These are phyloP conservation scores for Plagiodera versicolora DNA, from an alignment of 2,888 invertebrate genomes.

Conservation along the genomic window DNA sequence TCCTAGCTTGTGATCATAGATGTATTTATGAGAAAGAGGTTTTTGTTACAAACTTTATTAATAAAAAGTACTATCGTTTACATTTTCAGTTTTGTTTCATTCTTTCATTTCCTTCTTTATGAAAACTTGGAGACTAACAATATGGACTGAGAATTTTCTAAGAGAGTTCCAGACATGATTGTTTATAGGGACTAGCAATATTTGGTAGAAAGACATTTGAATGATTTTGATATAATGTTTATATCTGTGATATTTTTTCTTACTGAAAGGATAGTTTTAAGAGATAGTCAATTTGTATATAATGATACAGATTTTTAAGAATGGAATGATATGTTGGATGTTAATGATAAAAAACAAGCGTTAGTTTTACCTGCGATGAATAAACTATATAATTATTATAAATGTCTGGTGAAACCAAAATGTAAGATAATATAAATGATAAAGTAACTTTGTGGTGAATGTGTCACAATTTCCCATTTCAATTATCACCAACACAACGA, in stretches of 20 bases:
- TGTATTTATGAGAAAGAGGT: conserved; percentile 50
- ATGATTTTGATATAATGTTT: conserved; percentile 39
- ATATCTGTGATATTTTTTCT: conserved; percentile 55
- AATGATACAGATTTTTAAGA: conserved; percentile 33
- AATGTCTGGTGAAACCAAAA: conserved; percentile 17
- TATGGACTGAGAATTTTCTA: background rate
- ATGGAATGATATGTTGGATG: conserved; percentile 20
- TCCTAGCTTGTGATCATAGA: conserved; percentile 42
- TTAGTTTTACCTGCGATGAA: conserved; percentile 14
- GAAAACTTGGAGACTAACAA: background rate
- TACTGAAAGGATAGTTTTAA: conserved; percentile 49
- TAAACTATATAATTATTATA: conserved; percentile 5
- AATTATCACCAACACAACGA: conserved; percentile 41
- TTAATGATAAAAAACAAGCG: conserved; percentile 10
- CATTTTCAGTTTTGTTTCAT: conserved; percentile 42
- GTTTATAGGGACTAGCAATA: conserved; percentile 3
- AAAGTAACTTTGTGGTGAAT: conserved; percentile 29
- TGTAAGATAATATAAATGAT: conserved; percentile 34
- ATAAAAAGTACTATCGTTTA: conserved; percentile 51
- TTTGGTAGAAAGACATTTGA: conserved; percentile 10
- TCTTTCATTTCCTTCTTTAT: conserved; percentile 33
- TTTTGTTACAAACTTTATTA: conserved; percentile 52
- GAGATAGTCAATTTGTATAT: conserved; percentile 53
- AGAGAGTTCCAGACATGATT: background rate
- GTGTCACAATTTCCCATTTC: conserved; percentile 34